phyloP scores from a whole-genome alignment of 2,888 invertebrate species.

The Drosophila anomalipes region DNA sequence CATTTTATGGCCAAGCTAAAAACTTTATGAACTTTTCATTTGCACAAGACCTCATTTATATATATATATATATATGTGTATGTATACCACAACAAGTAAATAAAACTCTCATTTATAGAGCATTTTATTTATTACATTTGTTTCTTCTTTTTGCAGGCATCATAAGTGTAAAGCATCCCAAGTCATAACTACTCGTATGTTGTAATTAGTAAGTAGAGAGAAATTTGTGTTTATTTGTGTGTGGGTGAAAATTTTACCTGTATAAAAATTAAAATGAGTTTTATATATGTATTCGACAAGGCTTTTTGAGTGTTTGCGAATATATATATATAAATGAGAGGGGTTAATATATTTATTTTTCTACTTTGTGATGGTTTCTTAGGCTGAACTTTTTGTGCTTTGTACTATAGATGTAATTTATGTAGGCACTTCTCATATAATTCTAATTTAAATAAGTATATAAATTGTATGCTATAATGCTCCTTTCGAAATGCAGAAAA shows the following conservation, averaged over 20 bases:
- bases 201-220: slow-evolving; percentile 45
- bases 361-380: slow-evolving; percentile 82
- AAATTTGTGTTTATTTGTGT: slow-evolving; percentile 12
- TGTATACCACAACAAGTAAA: neutral
- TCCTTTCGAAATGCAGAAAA: slow-evolving; percentile 15
- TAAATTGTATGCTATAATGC: slow-evolving; percentile 18
- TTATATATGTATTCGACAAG: slow-evolving; percentile 25
- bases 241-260: slow-evolving; percentile 20
- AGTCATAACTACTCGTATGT: slow-evolving; percentile 40
- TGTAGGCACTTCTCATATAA: slow-evolving; percentile 62
- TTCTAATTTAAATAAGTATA: slow-evolving; percentile 23
- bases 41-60: slow-evolving; percentile 21
- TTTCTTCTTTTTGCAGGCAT: slow-evolving; percentile 26
- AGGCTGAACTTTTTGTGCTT: slow-evolving; percentile 78
- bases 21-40: slow-evolving; percentile 48
- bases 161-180: slow-evolving; percentile 10
- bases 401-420: slow-evolving; percentile 65
- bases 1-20: slow-evolving; percentile 42
- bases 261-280: slow-evolving; percentile 33
- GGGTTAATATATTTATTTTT: slow-evolving; percentile 74
- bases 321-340: slow-evolving; percentile 37
- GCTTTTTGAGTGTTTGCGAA: slow-evolving; percentile 33
- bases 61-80: neutral
- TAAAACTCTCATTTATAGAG: neutral
- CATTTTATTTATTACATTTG: neutral